Base-by-base conservation (phyloP, 2,797 vertebrate genomes). In the Pygocentrus nattereri region DNA sequence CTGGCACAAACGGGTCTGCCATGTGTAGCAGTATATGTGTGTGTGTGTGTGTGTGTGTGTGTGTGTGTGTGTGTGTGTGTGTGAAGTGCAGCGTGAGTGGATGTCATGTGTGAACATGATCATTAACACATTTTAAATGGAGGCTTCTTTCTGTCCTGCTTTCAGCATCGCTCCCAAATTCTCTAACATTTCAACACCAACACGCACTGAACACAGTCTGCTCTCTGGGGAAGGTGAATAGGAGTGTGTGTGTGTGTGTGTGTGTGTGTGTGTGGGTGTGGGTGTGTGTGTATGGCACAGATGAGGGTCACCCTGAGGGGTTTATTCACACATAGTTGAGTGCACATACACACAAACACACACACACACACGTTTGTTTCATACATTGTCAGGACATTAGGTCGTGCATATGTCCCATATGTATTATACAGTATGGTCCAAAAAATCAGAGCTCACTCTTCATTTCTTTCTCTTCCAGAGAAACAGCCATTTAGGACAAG, bases 101-200 rank as follows among this genome's bases (percentile, higher is more conserved):
- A 74, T 56, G 65, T 31, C 61, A 78, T 82, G 81, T 84, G 83
- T 59, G 78, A 84, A 81, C 19, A 30, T 62, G 41, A 74, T 86
- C 79, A 83, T 86, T 84, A 84, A 75, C 76, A 47, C 80, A 62
- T 84, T 84, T 80, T 62, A 80, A 74, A 56, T 76, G 41, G 59
- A 72, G 52, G n/a, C 41, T 41, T 54, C 25, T 58, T 84, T 81
- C 41, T 34, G 62, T 81, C 44, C 61, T 34, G 54, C 5, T 47
- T 19, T 80, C 18, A 81, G 61, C 30, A 65, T 5, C 74, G 21
- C 78, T 70, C 50, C 23, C 64, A 47, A 49, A 41, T 70, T 58
- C 54, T 21, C 71, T 76, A 54, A 27, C 68, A 78, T 50, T 73
- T 50, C 38, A 62, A 50, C 8, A 16, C 30, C 73, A 31, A 64